Base-by-base conservation (phyloP, 64 coral and sea anemone species). In the Actinia tenebrosa region DNA sequence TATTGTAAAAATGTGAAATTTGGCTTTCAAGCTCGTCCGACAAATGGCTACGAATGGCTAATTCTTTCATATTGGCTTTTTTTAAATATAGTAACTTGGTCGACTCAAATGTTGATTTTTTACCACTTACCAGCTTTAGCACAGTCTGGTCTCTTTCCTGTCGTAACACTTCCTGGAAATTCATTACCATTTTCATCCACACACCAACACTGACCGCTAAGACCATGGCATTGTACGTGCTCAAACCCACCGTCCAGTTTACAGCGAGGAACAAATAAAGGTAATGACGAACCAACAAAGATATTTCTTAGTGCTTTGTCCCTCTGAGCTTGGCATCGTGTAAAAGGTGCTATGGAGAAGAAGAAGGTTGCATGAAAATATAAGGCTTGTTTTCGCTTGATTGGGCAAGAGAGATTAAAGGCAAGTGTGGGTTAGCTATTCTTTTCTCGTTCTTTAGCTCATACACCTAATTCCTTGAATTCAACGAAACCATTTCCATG, bases 141-240 rank as follows among this genome's bases (percentile, higher is more conserved):
- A 77, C 94, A 95, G 54, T 92, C 85, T 23, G 94, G 94, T 79
- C 44, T 81, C 17, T 27, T 27, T 80, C 83, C 82, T 10, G 55
- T 80, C 15, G 83, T 82, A 18, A 50, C 78, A 79, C 79, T 92
- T 0, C 90, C 94, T 61, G 43, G 53, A 9, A 45, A 22, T 54
- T 95, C 94, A 53, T 87, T 95, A 3, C 94, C 94, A 80, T 95
- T 95, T 64, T 44, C 60, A 60, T 95, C 90, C 16, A 92, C 90
- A 62, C 94, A 95, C 94, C 94, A 95, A 60, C 94, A 95, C 56
- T 95, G 94, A 15, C 90, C 94, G 42, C 90, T 89, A 23, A 80
- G 71, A 13, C 56, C 66, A 62, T 89, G 88, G 85, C 94, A 95
- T 43, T 92, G 94, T 2, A 92, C 66, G 19, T 82, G 46, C 18